These are phyloP conservation scores for Malacosoma neustria DNA, from an alignment of 2,888 invertebrate species.

Conservation along the genomic window DNA sequence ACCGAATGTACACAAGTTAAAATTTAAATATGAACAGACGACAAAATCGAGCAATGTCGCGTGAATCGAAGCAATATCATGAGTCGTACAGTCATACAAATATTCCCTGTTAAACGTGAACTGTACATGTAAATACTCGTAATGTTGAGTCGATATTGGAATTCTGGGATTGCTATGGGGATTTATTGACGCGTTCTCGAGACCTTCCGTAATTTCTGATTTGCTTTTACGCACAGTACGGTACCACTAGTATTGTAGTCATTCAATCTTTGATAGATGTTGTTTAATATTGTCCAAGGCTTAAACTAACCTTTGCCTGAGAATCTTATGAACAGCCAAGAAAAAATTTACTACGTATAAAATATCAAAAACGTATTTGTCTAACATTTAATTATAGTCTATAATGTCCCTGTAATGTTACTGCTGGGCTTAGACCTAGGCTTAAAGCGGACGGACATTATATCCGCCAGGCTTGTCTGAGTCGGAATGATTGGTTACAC, in stretches of 20 bases:
- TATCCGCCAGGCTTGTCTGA: too few relatives aligned
- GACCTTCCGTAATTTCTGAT: constrained; percentile 5
- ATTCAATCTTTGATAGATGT: neutral
- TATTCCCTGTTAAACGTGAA: neutral
- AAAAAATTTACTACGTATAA: neutral
- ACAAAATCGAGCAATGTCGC: too few relatives aligned
- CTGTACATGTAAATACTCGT: constrained; percentile 20
- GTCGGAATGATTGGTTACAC: too few relatives aligned
- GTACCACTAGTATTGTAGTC: neutral
- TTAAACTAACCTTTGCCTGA: too few relatives aligned
- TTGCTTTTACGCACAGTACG: neutral
- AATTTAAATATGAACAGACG: too few relatives aligned
- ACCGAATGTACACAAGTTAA: too few relatives aligned
- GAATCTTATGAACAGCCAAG: too few relatives aligned
- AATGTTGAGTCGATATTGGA: constrained; percentile 33
- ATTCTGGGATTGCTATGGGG: constrained; percentile 30
- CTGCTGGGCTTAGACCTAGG: too few relatives aligned
- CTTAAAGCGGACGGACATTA: too few relatives aligned
- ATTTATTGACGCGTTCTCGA: constrained; percentile 26
- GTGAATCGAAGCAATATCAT: neutral
- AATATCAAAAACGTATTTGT: neutral
- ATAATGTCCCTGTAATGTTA: too few relatives aligned
- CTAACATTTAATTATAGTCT: neutral
- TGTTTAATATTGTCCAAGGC: neutral
- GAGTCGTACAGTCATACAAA: neutral